Evolutionary conservation across 2,888 invertebrate genomes (phyloP).

Genomic region (Yponomeuta malinellus): DNA sequence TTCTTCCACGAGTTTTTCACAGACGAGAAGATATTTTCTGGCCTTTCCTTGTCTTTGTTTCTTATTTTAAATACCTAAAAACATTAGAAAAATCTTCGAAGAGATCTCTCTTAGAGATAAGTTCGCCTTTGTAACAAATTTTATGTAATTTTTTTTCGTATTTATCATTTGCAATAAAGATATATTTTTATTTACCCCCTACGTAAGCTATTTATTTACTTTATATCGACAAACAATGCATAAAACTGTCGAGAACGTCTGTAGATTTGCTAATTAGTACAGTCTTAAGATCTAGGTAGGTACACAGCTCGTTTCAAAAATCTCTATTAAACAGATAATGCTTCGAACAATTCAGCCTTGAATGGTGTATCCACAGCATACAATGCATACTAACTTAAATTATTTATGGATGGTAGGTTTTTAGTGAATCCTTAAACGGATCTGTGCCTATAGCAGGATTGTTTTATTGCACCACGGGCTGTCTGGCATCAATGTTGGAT

Average conservation of each 20-base stretch:
- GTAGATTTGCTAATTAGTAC: not conserved
- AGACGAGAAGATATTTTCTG: not conserved
- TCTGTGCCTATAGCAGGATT: slow-evolving; percentile 3
- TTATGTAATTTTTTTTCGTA: too few relatives aligned
- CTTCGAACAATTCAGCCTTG: not conserved
- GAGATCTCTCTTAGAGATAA: too few relatives aligned
- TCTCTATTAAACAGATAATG: not conserved
- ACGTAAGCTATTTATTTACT: not conserved
- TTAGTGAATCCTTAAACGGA: slow-evolving; percentile 22
- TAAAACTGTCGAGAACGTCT: not conserved
- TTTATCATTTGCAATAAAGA: too few relatives aligned
- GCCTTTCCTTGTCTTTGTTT: not conserved
- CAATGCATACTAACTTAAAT: slow-evolving; percentile 42
- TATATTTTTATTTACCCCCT: not conserved
- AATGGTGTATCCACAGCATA: slow-evolving; percentile 22
- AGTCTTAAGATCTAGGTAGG: too few relatives aligned
- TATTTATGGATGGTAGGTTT: slow-evolving; percentile 29
- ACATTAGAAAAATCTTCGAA: not conserved
- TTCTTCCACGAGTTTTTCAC: not conserved
- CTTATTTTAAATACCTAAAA: not conserved
- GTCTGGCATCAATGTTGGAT: not conserved
- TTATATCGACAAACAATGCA: not conserved
- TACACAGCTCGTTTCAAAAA: not conserved
- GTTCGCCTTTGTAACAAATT: too few relatives aligned
- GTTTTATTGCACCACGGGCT: not conserved